These are phyloP conservation scores for Cetoscarus ocellatus DNA, from an alignment of 2,797 vertebrate genomes.

Conservation along the genomic window DNA sequence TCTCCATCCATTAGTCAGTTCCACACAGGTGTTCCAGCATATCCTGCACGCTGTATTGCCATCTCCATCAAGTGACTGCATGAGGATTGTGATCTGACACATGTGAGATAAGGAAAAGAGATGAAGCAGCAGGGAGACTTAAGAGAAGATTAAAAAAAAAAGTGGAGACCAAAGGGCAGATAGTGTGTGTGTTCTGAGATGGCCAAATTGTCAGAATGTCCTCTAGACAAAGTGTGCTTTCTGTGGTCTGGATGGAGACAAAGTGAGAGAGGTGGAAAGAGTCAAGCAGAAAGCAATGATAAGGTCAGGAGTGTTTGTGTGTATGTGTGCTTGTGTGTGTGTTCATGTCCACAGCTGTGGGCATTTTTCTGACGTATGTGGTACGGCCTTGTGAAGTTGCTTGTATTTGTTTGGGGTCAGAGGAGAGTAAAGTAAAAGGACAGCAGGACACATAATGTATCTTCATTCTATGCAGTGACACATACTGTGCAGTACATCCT, in stretches of 20 bases:
- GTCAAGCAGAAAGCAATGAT: conserved; percentile 25
- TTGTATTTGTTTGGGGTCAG: conserved; percentile 27
- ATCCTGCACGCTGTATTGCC: conserved; percentile 6
- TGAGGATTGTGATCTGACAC: conserved; percentile 30
- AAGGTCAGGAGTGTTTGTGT: conserved; percentile 24
- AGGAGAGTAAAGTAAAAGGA: conserved; percentile 13
- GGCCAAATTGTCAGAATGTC: conserved; percentile 19
- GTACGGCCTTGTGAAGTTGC: conserved; percentile 8
- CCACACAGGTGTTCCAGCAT: conserved; percentile 13
- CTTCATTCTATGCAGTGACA: conserved; percentile 11
- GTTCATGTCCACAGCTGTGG: neutral
- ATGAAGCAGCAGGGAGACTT: neutral
- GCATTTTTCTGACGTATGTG: neutral
- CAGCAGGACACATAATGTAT: conserved; percentile 11
- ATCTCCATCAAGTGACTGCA: conserved; percentile 20
- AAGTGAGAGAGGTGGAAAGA: conserved; percentile 36
- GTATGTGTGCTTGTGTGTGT: conserved; percentile 1
- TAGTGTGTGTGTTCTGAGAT: neutral
- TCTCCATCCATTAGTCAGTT: conserved; percentile 50
- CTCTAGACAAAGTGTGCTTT: conserved; percentile 23
- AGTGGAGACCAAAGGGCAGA: neutral
- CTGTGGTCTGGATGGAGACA: conserved; percentile 22
- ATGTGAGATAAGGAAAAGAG: conserved; percentile 6
- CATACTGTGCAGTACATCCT: neutral
- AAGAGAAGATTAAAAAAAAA: neutral